A percentile compares a stretch with the other conserved stretches of the same genome.
These are phyloP conservation scores for Nothocercus julius DNA, from an alignment of 2,113 vertebrate species.

Conservation along the genomic window DNA sequence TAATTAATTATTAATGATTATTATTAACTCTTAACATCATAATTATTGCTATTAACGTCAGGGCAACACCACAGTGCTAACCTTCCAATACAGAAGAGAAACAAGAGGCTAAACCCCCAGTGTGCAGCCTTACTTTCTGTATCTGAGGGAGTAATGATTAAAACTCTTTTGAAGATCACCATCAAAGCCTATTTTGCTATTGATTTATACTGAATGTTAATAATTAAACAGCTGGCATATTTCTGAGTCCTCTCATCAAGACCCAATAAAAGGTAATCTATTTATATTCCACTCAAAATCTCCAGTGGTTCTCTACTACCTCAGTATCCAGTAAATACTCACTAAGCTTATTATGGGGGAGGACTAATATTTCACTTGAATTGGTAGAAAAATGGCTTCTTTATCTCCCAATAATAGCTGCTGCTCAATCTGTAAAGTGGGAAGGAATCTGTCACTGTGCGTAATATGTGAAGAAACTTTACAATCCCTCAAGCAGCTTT, in stretches of 20 bases:
- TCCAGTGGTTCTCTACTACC: slow-evolving; percentile 12
- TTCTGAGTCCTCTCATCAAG: slow-evolving; percentile 41
- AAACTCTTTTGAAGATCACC: slow-evolving; percentile 51
- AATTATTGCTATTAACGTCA: background rate
- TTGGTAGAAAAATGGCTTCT: slow-evolving; percentile 15
- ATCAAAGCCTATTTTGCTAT: slow-evolving; percentile 51
- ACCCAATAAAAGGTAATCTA: slow-evolving; percentile 37
- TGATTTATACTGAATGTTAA: slow-evolving; percentile 48
- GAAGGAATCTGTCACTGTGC: background rate
- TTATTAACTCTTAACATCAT: background rate
- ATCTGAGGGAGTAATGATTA: slow-evolving; percentile 23
- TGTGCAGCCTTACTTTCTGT: slow-evolving; percentile 1
- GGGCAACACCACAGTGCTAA: background rate
- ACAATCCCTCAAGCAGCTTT: background rate
- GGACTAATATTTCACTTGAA: slow-evolving; percentile 36
- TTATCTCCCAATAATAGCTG: background rate
- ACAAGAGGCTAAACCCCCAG: background rate
- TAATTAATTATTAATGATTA: background rate
- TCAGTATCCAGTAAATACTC: background rate
- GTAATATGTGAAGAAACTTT: background rate
- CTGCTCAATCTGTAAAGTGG: background rate
- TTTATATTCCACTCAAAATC: slow-evolving; percentile 37
- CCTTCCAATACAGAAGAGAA: background rate
- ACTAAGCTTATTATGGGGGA: background rate
- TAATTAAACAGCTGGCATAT: slow-evolving; percentile 46